A percentile compares a stretch with the other conserved stretches of the same genome.
These are phyloP conservation scores for Ictalurus furcatus DNA, from an alignment of 2,113 vertebrate species.

Conservation along the genomic window DNA sequence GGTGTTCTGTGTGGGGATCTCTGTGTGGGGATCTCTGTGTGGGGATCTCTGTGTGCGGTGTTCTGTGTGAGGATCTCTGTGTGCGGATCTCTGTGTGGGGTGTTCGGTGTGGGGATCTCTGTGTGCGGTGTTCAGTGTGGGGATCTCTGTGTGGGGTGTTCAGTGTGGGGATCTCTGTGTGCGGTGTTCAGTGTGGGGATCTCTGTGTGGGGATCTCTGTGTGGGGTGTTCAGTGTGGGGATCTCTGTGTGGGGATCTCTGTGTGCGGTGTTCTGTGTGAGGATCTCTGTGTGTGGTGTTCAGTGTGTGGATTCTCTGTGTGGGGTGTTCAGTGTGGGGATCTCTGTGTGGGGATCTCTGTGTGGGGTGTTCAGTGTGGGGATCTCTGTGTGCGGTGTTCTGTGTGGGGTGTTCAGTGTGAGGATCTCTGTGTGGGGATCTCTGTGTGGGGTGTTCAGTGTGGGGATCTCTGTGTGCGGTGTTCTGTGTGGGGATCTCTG, in stretches of 20 bases:
- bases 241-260: not conserved
- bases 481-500: no score
- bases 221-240: accelerated
- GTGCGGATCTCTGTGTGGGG: not conserved
- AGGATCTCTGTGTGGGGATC: not conserved
- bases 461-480: no score
- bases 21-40: not conserved
- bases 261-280: accelerated
- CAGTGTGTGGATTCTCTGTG: not conserved
- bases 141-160: not conserved
- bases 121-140: not conserved
- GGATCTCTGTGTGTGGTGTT: not conserved
- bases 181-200: accelerated
- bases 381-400: not conserved
- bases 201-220: not conserved
- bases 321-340: not conserved
- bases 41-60: not conserved
- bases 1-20: not conserved
- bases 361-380: not conserved
- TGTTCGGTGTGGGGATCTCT: no score
- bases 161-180: not conserved
- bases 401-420: not conserved
- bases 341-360: not conserved
- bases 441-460: accelerated
- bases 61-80: not conserved